Evolutionary conservation across 2,888 invertebrate genomes (phyloP), one percentile per base, ranked within the genome.

Genomic region (Xestia ashworthii): DNA sequence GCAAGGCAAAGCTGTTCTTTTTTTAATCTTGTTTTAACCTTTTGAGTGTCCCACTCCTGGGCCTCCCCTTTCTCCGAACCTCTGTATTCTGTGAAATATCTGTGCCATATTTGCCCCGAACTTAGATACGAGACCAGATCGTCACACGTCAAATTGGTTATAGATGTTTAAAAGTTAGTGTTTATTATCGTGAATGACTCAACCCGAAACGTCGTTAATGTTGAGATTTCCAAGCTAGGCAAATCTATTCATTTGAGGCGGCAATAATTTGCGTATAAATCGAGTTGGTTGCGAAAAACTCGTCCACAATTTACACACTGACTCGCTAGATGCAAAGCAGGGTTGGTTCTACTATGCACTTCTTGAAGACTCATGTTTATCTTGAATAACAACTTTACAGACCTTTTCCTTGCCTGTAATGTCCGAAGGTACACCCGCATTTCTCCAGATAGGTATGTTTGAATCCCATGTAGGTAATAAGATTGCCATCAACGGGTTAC

Each of bases 241-340:
- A 25, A 82, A 85, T 84, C 85, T 90, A 90, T 90, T 90, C 89
- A 91, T 90, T 92, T 87, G 89, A 90, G 84, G 86, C 89, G 86
- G 90, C 87, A 89, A 90, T 92, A 88, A 91, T 91, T 90, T 87
- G 89, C 87, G 87, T 88, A 87, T 88, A 88, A 89, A 89, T 84
- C 82, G 69, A 77, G 83, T 88, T 87, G 77, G 89, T 92, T 92
- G 90, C 91, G 90, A 91, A 92, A 92, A 91, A 91, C 89, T 90
- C 78, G 90, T 88, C 87, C 87, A 87, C 88, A 72, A 80, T 87
- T 85, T 86, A 79, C 82, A 81, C 74, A 76, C 74, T 71, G 46
- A 79, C 80, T 76, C 44, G 72, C 53, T 67, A 46, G 55, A 73
- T 73, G 72, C 38, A 84, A 71, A 84, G 25, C 46, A 44, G 62